Percentiles rank a stretch among this genome's conserved stretches.
Conservation (phyloP, 2,797 vertebrate species). For the Podarcis siculus region DNA sequence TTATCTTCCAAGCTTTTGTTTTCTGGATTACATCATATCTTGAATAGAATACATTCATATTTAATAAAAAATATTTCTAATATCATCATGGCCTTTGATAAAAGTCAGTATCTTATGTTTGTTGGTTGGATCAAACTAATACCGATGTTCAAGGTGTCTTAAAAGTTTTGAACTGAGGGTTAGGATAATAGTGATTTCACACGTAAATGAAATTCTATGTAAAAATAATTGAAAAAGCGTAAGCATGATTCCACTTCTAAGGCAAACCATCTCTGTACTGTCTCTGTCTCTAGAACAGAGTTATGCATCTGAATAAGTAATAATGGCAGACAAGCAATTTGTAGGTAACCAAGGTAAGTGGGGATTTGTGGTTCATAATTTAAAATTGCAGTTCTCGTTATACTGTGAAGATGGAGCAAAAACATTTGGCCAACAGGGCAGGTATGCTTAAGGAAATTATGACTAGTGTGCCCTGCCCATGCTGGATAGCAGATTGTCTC, state of each 20-base stretch:
- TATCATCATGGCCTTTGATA: not conserved
- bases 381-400: too few relatives aligned
- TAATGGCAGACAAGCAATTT: not conserved
- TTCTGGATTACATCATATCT: not conserved
- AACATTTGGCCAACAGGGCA: too few relatives aligned
- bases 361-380: not conserved
- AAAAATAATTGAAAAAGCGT: too few relatives aligned
- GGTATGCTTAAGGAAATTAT: too few relatives aligned
- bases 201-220: not conserved
- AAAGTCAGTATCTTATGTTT: not conserved
- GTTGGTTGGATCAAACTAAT: not conserved
- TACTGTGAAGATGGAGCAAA: too few relatives aligned
- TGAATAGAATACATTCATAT: not conserved
- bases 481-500: too few relatives aligned
- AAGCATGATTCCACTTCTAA: too few relatives aligned
- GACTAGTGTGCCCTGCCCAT: too few relatives aligned
- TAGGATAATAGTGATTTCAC: not conserved
- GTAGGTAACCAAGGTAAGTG: not conserved
- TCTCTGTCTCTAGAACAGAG: not conserved
- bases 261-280: not conserved
- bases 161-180: not conserved
- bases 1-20: slow-evolving; percentile 13
- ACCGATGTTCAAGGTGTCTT: not conserved
- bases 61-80: not conserved
- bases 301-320: not conserved